Conservation (phyloP, 2,888 invertebrate species). For the Serrognathus titanus region DNA sequence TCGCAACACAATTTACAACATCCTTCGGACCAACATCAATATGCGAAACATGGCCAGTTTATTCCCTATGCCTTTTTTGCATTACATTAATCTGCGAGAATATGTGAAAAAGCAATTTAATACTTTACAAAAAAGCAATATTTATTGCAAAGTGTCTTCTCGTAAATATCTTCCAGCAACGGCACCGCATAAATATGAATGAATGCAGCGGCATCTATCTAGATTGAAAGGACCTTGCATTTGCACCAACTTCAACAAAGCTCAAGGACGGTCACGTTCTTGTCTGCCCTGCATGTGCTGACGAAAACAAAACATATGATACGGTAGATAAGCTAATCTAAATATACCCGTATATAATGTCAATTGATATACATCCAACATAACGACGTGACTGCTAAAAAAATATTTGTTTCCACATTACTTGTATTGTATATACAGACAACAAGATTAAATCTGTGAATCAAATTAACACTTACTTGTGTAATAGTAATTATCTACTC, state of each 20-base stretch:
- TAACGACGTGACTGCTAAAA: not conserved
- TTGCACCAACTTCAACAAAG: conserved; percentile 1
- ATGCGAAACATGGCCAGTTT: no score
- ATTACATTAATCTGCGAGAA: no score
- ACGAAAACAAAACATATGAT: conserved; percentile 3
- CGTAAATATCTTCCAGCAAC: not conserved
- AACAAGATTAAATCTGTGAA: no score
- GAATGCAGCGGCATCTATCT: not conserved
- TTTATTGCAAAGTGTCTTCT: not conserved
- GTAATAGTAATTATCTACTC: no score
- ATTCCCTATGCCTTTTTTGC: no score
- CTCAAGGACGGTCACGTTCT: conserved; percentile 20
- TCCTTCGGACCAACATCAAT: no score
- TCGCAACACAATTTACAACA: no score
- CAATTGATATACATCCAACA: not conserved
- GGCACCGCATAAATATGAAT: not conserved
- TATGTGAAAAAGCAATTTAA: no score
- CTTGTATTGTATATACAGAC: no score
- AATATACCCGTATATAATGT: not conserved
- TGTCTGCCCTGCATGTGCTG: conserved; percentile 8
- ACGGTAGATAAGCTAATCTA: not conserved
- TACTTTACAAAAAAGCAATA: no score
- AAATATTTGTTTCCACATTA: no score
- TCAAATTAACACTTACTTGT: no score
- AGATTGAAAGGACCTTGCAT: conserved; percentile 5